These are phyloP conservation scores for Cataglyphis altisquamis DNA, from an alignment of 2,888 invertebrate species.

Conservation along the genomic window DNA sequence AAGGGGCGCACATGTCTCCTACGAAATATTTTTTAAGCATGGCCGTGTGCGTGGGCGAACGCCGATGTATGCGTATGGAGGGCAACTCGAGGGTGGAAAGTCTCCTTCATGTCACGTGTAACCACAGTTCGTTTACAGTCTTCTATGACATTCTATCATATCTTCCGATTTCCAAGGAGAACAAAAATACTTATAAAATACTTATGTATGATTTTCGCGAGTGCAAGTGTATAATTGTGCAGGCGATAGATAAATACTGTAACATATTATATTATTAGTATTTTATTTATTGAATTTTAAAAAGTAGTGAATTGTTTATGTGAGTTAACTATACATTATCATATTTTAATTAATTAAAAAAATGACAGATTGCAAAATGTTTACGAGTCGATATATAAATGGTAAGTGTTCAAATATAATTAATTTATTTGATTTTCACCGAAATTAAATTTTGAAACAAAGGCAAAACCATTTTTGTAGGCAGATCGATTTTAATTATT, in stretches of 20 bases:
- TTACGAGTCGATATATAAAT: neutral
- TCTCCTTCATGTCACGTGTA: constrained; percentile 63
- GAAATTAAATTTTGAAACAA: neutral
- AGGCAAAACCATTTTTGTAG: neutral
- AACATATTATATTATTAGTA: neutral
- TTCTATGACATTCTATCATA: neutral
- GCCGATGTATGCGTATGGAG: constrained; percentile 38
- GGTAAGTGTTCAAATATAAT: constrained; percentile 23
- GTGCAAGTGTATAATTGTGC: neutral
- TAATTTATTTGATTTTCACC: neutral
- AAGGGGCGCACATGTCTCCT: constrained; percentile 80
- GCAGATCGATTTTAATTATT: neutral
- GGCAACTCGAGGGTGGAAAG: constrained; percentile 55
- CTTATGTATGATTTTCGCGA: neutral
- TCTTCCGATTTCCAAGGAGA: neutral
- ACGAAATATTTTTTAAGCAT: constrained; percentile 62
- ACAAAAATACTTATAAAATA: neutral
- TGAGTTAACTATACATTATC: constrained; percentile 3
- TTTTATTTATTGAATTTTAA: constrained; percentile 6
- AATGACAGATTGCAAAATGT: neutral
- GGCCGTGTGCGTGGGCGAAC: constrained; percentile 49
- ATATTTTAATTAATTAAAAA: neutral
- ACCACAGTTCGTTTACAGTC: constrained; percentile 52
- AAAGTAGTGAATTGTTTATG: neutral
- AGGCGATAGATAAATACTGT: neutral